Evolutionary conservation across 1,140 invertebrate genomes (phyloP), one percentile per base, ranked within the genome.

Genomic region (Leguminivora glycinivorella): DNA sequence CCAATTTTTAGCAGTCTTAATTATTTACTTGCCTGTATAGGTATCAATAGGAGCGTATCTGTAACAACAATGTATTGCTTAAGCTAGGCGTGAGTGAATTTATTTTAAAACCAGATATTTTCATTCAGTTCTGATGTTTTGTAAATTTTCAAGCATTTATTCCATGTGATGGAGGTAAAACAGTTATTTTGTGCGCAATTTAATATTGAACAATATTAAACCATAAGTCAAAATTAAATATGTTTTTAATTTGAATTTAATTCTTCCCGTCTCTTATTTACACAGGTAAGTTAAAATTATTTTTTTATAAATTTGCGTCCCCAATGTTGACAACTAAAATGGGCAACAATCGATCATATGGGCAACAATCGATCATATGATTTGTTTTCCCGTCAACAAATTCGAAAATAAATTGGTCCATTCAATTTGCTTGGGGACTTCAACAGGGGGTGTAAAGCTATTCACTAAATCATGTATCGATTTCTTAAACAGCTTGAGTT

Each of bases 161-260:
- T 82, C 72, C 80, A 87, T 80, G 75, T 72, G 79, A 82, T 83
- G 81, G 82, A 85, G 84, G 85, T 83, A 83, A 87, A 84, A 83
- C 80, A 81, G 79, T 83, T 87, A 83, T 82, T 87, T 85, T 85
- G 83, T 88, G 83, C 83, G 82, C 81, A 81, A 84, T 83, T 38
- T 77, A 83, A 83, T 84, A 85, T 82, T 83, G 71, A 82, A 83
- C 67, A 74, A 84, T 81, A 86, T 83, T 85, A 88, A 43, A 87
- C 34, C 83, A 84, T 85, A 87, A 82, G 79, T 83, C 73, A 72
- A 82, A 75, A 79, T 74, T 70, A 71, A 56, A 69, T 68, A 70
- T 9, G 67, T 76, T 22, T 81, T 85, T 83, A 76, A 77, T 81
- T 84, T 73, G 56, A 47, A 31, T 68, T 67, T n/a, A 70, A 52